Evolutionary conservation across 2,888 invertebrate species (phyloP), one percentile per base, ranked within the genome.

Genomic region (Nebria salina): DNA sequence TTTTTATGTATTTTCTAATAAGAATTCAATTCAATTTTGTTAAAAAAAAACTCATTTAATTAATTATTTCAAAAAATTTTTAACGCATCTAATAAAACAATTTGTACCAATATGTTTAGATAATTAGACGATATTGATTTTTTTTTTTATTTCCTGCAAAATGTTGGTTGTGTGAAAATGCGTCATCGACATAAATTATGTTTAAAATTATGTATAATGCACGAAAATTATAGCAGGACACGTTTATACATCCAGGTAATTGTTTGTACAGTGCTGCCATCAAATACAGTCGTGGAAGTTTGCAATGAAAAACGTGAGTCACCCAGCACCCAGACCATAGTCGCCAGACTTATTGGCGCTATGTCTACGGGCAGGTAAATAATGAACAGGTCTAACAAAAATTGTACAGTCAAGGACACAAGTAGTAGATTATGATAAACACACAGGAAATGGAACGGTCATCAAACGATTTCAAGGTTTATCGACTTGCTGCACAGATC

Each of bases 331-430:
- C 70, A 70, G 66, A 25, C 70, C 25, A 7, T 34, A 70, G 70
- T 70, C 70, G 70, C 70, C 70, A 70, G 70, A 70, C 70, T 25
- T 70, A 20, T 70, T 20, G 70, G 70, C 70, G 70, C 70, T 70
- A 70, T 11, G 70, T 70, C 70, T 70, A 54, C 54, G 54, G 34
- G 6, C 70, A 70, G 70, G 70, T 70, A 70, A 20, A 70, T 25
- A 70, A 26, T 70, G 34, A 25, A 70, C 70, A 70, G 15, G 70
- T 70, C 2, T 54, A 54, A 54, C 54, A 54, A 54, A 34, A 54
- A 54, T 54, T 70, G 70, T 70, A 70, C 70, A 70, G n/a, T 70
- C 70, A 15, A 34, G 26, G 25, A 70, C 70, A 70, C 70, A 70
- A 70, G 54, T 54, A 54, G 54, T 13, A 54, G 4, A 54, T 54